Base-by-base conservation (phyloP, 2,888 invertebrate genomes). In the Pyrgus malvae region DNA sequence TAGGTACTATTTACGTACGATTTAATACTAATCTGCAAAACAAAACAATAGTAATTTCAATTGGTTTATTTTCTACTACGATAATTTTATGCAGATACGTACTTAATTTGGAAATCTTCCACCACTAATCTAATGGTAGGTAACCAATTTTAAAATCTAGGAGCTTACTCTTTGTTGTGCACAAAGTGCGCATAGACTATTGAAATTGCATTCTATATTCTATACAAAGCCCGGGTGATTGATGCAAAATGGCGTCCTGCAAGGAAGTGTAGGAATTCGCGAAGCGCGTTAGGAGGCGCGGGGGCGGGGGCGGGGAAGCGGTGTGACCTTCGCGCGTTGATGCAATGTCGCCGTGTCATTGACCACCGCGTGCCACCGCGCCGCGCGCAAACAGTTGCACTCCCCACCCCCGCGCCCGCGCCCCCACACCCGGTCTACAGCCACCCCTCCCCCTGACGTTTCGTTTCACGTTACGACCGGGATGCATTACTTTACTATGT, bases 331-430 rank as follows among this genome's bases (percentile, higher is more conserved):
- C 85, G 85, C 84, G 84, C 84, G 81, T 83, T 82, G 86, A 83
- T 86, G 86, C 89, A 90, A 90, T 90, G 89, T 89, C 89, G 88
- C 81, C 78, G 86, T 87, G 89, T 89, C 89, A 87, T 88, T 88
- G 89, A 86, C 86, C 86, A 85, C 79, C 69, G 69, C 64, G 59
- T 60, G 86, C 86, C 86, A 85, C 79, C 69, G 69, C 64, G 59
- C 60, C 68, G 62, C 70, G 58, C 70, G 57, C 70, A 65, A 69
- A 67, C 66, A 67, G 66, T 66, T 66, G 64, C 72, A 68, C 70
- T 69, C 60, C 57, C 62, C 54, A 62, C 66, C 63, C 62, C 60
- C 67, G 65, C 50, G 55, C 57, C 59, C 61, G 56, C 65, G 58
- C 44, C 56, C 59, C 41, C 63, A 48, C 60, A 53, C 40, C 60